phyloP scores from a whole-genome alignment of 2,888 invertebrate species.

The Leptinotarsa tumamoca region DNA sequence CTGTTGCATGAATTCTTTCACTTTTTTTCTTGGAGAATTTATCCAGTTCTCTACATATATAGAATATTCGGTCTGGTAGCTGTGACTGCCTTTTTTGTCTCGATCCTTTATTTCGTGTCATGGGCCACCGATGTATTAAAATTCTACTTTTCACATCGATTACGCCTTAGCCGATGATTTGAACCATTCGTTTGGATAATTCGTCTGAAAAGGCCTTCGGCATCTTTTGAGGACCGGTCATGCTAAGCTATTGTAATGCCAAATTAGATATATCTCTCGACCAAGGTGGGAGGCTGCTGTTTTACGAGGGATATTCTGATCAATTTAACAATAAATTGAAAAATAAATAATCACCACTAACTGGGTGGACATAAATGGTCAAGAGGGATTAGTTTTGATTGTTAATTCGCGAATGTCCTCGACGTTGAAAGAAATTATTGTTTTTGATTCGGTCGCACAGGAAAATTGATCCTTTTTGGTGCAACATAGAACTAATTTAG shows the following conservation, averaged over 20 bases:
- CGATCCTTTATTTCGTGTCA: conserved; percentile 27
- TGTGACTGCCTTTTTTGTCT: conserved; percentile 5
- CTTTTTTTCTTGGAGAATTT: too few relatives aligned
- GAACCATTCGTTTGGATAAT: conserved; percentile 49
- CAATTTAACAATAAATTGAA: conserved; percentile 10
- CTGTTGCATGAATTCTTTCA: too few relatives aligned
- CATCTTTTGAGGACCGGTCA: conserved; percentile 49
- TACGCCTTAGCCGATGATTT: conserved; percentile 57
- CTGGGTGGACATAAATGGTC: not conserved
- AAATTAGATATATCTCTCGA: conserved; percentile 40
- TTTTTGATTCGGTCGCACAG: not conserved
- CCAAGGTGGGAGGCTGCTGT: conserved; percentile 24
- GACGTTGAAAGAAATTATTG: not conserved
- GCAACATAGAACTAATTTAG: too few relatives aligned
- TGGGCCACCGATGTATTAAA: conserved; percentile 52
- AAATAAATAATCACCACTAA: not conserved
- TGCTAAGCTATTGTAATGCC: conserved; percentile 47
- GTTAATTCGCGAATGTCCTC: not conserved
- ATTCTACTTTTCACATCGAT: conserved; percentile 62
- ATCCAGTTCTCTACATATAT: too few relatives aligned
- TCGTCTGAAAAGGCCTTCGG: conserved; percentile 36
- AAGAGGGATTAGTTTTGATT: not conserved
- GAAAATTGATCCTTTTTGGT: too few relatives aligned
- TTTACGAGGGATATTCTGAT: conserved; percentile 26
- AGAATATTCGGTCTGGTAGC: conserved; percentile 21